A percentile compares a stretch with the other conserved stretches of the same genome.
These are phyloP conservation scores for Takifugu bimaculatus DNA, from an alignment of 2,113 vertebrate species.

Conservation along the genomic window DNA sequence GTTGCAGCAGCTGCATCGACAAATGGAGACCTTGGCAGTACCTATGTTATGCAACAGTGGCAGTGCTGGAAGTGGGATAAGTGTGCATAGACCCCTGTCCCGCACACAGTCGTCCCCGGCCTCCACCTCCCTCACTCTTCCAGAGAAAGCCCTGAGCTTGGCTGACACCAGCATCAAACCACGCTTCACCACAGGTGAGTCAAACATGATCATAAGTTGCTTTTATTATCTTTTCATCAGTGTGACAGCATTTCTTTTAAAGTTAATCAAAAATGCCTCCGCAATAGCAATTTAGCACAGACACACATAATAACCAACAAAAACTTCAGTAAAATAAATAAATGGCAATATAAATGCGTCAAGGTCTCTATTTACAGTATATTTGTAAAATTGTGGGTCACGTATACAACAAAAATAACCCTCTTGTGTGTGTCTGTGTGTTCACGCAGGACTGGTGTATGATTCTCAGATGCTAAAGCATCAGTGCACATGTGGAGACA, in stretches of 20 bases:
- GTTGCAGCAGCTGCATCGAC: conserved; percentile 78
- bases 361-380: too few relatives aligned
- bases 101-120: conserved; percentile 86
- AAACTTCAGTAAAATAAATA: too few relatives aligned
- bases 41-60: conserved; percentile 62
- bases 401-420: too few relatives aligned
- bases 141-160: conserved; percentile 64
- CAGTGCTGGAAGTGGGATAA: conserved; percentile 36
- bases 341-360: too few relatives aligned
- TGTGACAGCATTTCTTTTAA: too few relatives aligned
- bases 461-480: conserved; percentile 96
- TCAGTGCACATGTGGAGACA: conserved; percentile 93
- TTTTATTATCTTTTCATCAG: neutral
- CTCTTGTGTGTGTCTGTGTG: conserved; percentile 3
- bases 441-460: conserved; percentile 83
- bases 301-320: too few relatives aligned
- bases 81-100: conserved; percentile 81
- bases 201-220: neutral
- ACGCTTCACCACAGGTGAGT: conserved; percentile 85
- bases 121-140: conserved; percentile 75
- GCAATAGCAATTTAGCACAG: too few relatives aligned
- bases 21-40: conserved; percentile 76
- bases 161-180: conserved; percentile 73
- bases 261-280: too few relatives aligned
- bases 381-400: too few relatives aligned